A percentile compares a stretch with the other conserved stretches of the same genome.
These are phyloP conservation scores for Gila robusta DNA, from an alignment of 2,797 vertebrate species.

Conservation along the genomic window DNA sequence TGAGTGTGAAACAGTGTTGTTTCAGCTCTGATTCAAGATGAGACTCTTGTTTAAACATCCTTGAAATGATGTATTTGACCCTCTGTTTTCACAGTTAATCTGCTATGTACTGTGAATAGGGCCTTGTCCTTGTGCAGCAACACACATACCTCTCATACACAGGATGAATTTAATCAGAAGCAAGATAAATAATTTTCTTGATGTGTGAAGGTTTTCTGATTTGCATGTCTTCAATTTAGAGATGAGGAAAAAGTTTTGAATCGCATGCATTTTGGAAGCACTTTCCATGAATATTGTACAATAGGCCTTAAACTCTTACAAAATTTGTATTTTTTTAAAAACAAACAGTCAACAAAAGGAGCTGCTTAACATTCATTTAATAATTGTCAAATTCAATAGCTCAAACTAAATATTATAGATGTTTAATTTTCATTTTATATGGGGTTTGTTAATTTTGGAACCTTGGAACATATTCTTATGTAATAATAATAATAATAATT, in stretches of 20 bases:
- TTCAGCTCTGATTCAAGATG: not conserved
- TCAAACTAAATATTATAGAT: not conserved
- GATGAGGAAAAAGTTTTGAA: not conserved
- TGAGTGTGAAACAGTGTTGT: not conserved
- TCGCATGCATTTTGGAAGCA: not conserved
- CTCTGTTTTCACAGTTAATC: slow-evolving; percentile 15
- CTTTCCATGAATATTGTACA: not conserved
- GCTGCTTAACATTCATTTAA: not conserved
- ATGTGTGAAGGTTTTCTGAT: slow-evolving; percentile 19
- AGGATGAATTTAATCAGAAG: not conserved
- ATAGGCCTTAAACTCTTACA: not conserved
- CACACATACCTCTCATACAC: slow-evolving; percentile 8
- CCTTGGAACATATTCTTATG: too few species aligned
- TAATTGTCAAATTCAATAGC: not conserved
- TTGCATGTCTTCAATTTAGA: slow-evolving; percentile 15
- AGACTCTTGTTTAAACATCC: slow-evolving; percentile 21
- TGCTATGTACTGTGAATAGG: not conserved
- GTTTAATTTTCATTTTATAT: not conserved
- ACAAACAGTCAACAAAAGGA: not conserved
- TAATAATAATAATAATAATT: too few species aligned
- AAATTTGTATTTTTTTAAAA: not conserved
- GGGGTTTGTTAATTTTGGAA: not conserved
- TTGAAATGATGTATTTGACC: slow-evolving; percentile 16
- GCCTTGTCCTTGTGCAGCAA: slow-evolving; percentile 9
- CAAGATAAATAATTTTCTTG: not conserved